Conservation (phyloP, 2,888 invertebrate species). For the Willowsia nigromaculata region DNA sequence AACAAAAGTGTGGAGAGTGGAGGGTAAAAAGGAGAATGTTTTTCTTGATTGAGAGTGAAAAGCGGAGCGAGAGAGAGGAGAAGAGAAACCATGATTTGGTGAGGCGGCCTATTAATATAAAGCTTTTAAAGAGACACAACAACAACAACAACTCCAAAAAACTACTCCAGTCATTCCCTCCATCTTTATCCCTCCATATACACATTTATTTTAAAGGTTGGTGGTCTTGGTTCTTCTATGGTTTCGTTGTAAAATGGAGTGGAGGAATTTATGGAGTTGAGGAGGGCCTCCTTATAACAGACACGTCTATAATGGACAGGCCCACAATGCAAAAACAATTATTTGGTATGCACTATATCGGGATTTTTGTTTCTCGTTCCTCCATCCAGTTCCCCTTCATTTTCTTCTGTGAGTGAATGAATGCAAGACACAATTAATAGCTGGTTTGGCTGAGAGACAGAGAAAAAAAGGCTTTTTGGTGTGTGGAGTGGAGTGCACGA, state of each 20-base stretch:
- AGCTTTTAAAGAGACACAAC: background rate
- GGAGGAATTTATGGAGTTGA: background rate
- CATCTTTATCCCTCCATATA: background rate
- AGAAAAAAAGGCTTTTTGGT: conserved; percentile 1
- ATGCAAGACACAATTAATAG: conserved; percentile 75
- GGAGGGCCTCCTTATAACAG: too few relatives aligned
- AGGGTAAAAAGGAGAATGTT: background rate
- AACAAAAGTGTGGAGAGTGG: background rate
- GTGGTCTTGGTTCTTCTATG: background rate
- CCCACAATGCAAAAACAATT: too few relatives aligned
- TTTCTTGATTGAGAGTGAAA: conserved; percentile 27
- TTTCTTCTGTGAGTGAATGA: background rate
- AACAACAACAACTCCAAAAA: too few relatives aligned
- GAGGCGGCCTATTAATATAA: conserved; percentile 17
- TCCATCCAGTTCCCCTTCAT: too few relatives aligned
- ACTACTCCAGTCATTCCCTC: too few relatives aligned
- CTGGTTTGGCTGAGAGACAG: conserved; percentile 31
- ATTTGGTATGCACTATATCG: too few relatives aligned
- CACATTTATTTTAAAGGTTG: conserved; percentile 1
- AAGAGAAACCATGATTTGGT: background rate
- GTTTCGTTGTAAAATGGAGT: background rate
- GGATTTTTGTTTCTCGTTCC: too few relatives aligned
- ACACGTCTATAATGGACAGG: too few relatives aligned
- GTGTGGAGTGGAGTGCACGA: too few relatives aligned
- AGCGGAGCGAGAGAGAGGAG: conserved; percentile 9